phyloP scores from a whole-genome alignment of 2,797 vertebrate genomes.

The Choloepus didactylus region DNA sequence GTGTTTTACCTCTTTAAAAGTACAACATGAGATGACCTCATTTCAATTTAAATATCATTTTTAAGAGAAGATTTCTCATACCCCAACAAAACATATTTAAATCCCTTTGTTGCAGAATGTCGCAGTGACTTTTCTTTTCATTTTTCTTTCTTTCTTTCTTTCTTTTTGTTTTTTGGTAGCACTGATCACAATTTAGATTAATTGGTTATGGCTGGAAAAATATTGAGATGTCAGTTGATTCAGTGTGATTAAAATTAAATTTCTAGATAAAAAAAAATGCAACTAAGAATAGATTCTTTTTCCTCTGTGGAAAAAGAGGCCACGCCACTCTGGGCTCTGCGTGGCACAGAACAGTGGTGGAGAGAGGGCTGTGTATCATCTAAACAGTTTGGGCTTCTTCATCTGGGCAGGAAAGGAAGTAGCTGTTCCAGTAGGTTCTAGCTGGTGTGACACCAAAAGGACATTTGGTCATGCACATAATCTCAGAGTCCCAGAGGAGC shows the following conservation, averaged over 20 bases:
- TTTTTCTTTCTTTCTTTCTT: background rate
- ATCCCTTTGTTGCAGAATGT: background rate
- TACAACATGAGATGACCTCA: background rate
- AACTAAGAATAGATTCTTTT: background rate
- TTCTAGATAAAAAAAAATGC: slow-evolving; percentile 14
- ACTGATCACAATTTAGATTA: background rate
- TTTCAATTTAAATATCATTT: background rate
- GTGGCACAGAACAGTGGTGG: background rate
- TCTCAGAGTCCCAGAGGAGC: background rate
- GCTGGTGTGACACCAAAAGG: background rate
- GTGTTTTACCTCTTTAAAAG: background rate
- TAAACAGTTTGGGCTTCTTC: background rate
- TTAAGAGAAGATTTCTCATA: slow-evolving; percentile 17
- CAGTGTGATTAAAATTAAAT: background rate
- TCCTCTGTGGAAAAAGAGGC: background rate
- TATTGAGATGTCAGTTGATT: background rate
- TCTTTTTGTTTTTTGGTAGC: background rate
- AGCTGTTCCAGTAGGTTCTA: background rate
- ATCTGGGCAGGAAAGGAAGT: background rate
- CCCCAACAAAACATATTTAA: background rate
- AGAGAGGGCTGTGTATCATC: background rate
- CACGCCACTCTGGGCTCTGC: background rate
- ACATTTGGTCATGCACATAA: background rate
- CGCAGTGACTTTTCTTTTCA: background rate
- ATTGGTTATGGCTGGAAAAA: background rate